Conservation (phyloP, 1,140 invertebrate genomes). For the Popillia japonica region DNA sequence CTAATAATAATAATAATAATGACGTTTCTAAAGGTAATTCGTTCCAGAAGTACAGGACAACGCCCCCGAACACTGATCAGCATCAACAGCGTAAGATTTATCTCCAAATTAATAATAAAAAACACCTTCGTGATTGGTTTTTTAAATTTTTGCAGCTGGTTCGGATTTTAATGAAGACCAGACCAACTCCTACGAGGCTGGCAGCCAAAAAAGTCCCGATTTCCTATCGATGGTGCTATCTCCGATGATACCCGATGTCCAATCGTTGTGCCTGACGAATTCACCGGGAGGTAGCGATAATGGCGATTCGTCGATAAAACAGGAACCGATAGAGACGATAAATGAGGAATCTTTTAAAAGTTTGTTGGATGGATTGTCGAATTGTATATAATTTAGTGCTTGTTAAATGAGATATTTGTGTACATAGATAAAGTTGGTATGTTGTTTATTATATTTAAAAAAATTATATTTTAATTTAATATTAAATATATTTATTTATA, state of each 20-base stretch:
- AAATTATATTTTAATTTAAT: too few species aligned
- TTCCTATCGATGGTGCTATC: constrained; percentile 64
- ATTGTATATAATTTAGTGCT: neutral
- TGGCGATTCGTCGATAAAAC: constrained; percentile 41
- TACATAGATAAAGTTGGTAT: too few species aligned
- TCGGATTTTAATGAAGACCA: neutral
- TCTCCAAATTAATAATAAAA: too few species aligned
- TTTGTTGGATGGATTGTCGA: constrained; percentile 58
- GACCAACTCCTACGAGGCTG: neutral
- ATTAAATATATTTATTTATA: too few species aligned
- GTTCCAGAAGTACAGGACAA: too few species aligned
- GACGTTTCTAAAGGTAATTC: constrained; percentile 11
- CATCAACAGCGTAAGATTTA: too few species aligned
- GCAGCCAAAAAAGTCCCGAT: constrained; percentile 49
- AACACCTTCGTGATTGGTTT: too few species aligned
- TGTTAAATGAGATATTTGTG: too few species aligned
- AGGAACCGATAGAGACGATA: constrained; percentile 60
- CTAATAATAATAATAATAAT: constrained; percentile 2
- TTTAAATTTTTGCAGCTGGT: neutral
- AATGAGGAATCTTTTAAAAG: constrained; percentile 65
- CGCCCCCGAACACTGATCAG: too few species aligned
- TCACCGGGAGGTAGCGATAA: constrained; percentile 53
- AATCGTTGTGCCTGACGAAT: constrained; percentile 63
- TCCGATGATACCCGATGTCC: constrained; percentile 62
- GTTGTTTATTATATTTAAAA: too few species aligned